Percentiles rank a stretch among this genome's conserved stretches.
These are phyloP conservation scores for Drosophila limbata DNA, from an alignment of 2,888 invertebrate genomes.

Conservation along the genomic window DNA sequence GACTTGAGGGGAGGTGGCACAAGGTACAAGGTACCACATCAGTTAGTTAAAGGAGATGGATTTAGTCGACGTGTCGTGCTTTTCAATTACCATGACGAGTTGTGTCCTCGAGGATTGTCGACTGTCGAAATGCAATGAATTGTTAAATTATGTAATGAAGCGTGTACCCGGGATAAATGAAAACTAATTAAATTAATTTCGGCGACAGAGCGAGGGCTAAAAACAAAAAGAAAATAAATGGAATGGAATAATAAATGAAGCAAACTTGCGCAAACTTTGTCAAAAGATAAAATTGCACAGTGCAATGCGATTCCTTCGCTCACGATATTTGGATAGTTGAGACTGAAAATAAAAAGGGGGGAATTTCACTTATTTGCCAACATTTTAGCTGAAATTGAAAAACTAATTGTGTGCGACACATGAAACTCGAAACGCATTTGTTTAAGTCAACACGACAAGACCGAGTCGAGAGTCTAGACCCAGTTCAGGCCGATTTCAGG, in stretches of 20 bases:
- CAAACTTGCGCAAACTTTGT: conserved; percentile 45
- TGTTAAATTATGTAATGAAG: conserved; percentile 73
- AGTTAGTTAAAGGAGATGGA: conserved; percentile 21
- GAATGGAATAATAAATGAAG: conserved; percentile 20
- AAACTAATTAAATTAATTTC: conserved; percentile 69
- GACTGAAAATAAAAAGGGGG: conserved; percentile 14
- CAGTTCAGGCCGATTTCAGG: conserved; percentile 1
- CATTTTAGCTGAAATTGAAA: conserved; percentile 62
- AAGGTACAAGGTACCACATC: conserved; percentile 3
- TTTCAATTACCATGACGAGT: conserved; percentile 57
- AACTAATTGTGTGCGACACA: conserved; percentile 63
- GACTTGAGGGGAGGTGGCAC: background rate
- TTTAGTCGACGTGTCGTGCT: conserved; percentile 57
- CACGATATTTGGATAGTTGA: conserved; percentile 20
- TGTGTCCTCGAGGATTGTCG: conserved; percentile 13
- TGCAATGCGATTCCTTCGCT: background rate
- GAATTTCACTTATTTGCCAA: conserved; percentile 57
- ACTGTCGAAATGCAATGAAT: conserved; percentile 66
- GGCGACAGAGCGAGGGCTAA: conserved; percentile 4
- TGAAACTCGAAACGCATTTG: conserved; percentile 47
- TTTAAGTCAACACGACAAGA: conserved; percentile 39
- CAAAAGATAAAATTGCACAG: conserved; percentile 30
- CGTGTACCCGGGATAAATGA: conserved; percentile 71
- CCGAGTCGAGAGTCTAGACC: conserved; percentile 15
- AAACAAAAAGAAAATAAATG: conserved; percentile 4